Percentiles rank a stretch among this genome's conserved stretches.
These are phyloP conservation scores for Tachina grossa DNA, from an alignment of 2,888 invertebrate genomes.

Conservation along the genomic window DNA sequence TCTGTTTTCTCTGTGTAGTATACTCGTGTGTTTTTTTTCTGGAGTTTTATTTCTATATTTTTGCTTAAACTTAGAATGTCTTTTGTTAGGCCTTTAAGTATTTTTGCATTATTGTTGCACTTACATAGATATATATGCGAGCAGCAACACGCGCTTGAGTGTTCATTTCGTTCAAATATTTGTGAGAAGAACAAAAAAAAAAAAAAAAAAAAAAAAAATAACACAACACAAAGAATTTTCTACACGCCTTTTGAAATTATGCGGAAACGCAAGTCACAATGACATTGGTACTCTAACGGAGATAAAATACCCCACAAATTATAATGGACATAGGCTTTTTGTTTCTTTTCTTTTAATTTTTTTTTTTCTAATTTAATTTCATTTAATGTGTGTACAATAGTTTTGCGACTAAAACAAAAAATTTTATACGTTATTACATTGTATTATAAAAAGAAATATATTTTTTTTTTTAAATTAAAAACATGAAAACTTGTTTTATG, in stretches of 20 bases:
- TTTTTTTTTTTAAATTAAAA: too few species aligned
- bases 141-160: constrained; percentile 45
- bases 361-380: neutral
- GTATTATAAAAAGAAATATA: neutral
- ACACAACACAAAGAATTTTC: constrained; percentile 43
- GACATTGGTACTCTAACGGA: constrained; percentile 70
- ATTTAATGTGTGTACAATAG: neutral
- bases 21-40: constrained; percentile 14
- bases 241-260: constrained; percentile 71
- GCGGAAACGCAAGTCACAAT: constrained; percentile 71
- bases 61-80: constrained; percentile 19
- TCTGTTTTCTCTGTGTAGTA: too few species aligned
- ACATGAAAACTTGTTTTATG: too few species aligned
- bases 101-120: constrained; percentile 59
- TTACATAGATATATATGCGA: neutral
- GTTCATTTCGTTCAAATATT: constrained; percentile 40
- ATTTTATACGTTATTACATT: neutral
- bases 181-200: neutral
- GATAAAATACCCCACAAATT: constrained; percentile 70
- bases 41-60: constrained; percentile 29
- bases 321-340: constrained; percentile 50
- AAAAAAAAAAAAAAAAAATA: neutral
- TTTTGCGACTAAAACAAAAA: neutral
- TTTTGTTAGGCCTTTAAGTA: constrained; percentile 23
- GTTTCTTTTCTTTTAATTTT: constrained; percentile 5